These are phyloP conservation scores for Paradisaea rubra DNA, from an alignment of 2,113 vertebrate genomes.

Conservation along the genomic window DNA sequence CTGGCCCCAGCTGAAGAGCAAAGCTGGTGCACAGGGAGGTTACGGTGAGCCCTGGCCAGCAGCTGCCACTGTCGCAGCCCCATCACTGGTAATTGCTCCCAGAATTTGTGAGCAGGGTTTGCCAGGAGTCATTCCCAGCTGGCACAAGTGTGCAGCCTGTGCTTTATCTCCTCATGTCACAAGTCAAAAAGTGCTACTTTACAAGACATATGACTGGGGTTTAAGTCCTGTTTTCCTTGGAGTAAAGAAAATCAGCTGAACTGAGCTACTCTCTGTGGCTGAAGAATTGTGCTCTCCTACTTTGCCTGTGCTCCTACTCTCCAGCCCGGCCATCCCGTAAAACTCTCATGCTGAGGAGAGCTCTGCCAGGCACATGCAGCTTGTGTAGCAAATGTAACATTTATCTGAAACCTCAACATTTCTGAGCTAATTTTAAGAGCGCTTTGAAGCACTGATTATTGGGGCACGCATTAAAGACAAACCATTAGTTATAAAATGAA, in stretches of 20 bases:
- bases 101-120: not conserved
- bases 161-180: not conserved
- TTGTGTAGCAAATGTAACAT: not conserved
- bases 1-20: not conserved
- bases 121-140: not conserved
- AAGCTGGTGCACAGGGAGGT: not conserved
- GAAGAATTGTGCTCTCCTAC: not conserved
- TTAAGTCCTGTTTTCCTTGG: not conserved
- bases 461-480: not conserved
- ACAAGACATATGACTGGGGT: not conserved
- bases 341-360: not conserved
- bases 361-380: fast-evolving
- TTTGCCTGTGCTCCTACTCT: not conserved
- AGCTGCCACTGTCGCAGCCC: not conserved
- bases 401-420: not conserved
- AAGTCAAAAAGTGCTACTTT: not conserved
- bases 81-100: not conserved
- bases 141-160: not conserved
- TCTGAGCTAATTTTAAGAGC: not conserved
- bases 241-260: not conserved
- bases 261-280: not conserved
- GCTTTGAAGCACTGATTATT: not conserved
- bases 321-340: not conserved
- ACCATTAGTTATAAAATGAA: not conserved
- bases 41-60: not conserved